Evolutionary conservation across 2,888 invertebrate species (phyloP).

Genomic region (Mesoligia furuncula): DNA sequence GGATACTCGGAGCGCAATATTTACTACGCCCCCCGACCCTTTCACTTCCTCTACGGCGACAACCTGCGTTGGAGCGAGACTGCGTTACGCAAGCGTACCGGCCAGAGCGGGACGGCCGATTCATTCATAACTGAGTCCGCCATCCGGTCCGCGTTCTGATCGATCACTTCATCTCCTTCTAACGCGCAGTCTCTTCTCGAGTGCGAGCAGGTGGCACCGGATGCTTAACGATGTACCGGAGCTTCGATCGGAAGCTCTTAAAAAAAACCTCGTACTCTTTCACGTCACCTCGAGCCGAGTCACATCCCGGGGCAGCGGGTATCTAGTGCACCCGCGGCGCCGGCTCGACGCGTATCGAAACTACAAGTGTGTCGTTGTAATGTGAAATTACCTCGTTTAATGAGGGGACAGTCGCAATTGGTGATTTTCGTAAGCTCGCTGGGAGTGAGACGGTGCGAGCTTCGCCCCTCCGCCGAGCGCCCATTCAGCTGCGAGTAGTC

Average conservation of each 20-base stretch:
- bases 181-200: slow-evolving; percentile 83
- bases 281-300: slow-evolving; percentile 71
- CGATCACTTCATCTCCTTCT: slow-evolving; percentile 89
- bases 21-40: slow-evolving; percentile 90
- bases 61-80: slow-evolving; percentile 86
- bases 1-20: slow-evolving; percentile 86
- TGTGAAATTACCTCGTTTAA: slow-evolving; percentile 75
- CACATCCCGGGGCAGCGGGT: slow-evolving; percentile 63
- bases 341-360: slow-evolving; percentile 64
- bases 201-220: slow-evolving; percentile 90
- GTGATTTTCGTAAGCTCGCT: slow-evolving; percentile 88
- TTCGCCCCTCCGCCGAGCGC: slow-evolving; percentile 89
- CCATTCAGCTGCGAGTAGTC: slow-evolving; percentile 87
- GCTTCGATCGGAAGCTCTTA: slow-evolving; percentile 86
- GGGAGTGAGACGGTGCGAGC: slow-evolving; percentile 86
- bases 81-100: slow-evolving; percentile 70
- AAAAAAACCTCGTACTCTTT: slow-evolving; percentile 81
- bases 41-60: slow-evolving; percentile 90
- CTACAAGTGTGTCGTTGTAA: slow-evolving; percentile 73
- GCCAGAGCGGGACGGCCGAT: slow-evolving; percentile 84
- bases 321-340: slow-evolving; percentile 65
- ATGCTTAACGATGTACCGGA: slow-evolving; percentile 82
- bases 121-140: slow-evolving; percentile 90
- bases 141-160: slow-evolving; percentile 89
- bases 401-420: slow-evolving; percentile 86